These are phyloP conservation scores for Zaprionus camerounensis DNA, from an alignment of 1,140 invertebrate genomes.

Conservation along the genomic window DNA sequence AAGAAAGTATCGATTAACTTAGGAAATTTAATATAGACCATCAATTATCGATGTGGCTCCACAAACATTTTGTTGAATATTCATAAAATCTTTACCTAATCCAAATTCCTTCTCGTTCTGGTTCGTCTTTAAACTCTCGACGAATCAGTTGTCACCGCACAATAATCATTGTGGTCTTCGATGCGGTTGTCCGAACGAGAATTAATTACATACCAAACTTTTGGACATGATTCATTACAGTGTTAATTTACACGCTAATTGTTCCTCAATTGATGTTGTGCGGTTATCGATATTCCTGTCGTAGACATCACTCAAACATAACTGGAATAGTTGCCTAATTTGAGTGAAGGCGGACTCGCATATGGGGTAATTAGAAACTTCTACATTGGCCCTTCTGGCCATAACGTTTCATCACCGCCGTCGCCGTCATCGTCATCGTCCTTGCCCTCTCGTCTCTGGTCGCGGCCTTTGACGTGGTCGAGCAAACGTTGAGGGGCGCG, in stretches of 20 bases:
- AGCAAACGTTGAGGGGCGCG: slow-evolving; percentile 12
- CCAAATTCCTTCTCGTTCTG: too few relatives aligned
- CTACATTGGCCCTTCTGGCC: slow-evolving; percentile 40
- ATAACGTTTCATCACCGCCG: not conserved
- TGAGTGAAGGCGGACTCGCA: not conserved
- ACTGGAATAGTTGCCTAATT: slow-evolving; percentile 1
- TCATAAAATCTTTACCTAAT: too few relatives aligned
- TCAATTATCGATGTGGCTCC: too few relatives aligned
- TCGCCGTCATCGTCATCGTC: not conserved
- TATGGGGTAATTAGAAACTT: slow-evolving; percentile 42
- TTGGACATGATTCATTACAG: slow-evolving; percentile 33
- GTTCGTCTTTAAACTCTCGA: not conserved
- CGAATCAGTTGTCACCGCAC: not conserved
- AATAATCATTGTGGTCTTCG: slow-evolving; percentile 26
- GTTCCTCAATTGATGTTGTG: slow-evolving; percentile 43
- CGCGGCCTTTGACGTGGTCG: slow-evolving; percentile 33
- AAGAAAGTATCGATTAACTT: too few relatives aligned
- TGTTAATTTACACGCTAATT: slow-evolving; percentile 21
- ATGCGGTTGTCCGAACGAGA: slow-evolving; percentile 53
- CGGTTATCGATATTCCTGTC: slow-evolving; percentile 28
- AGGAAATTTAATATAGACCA: too few relatives aligned
- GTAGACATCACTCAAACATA: not conserved
- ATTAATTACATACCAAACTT: slow-evolving; percentile 66
- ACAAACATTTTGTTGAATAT: too few relatives aligned
- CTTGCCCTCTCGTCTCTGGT: slow-evolving; percentile 15